Base-by-base conservation (phyloP, 2,797 vertebrate species). In the Trachurus trachurus region DNA sequence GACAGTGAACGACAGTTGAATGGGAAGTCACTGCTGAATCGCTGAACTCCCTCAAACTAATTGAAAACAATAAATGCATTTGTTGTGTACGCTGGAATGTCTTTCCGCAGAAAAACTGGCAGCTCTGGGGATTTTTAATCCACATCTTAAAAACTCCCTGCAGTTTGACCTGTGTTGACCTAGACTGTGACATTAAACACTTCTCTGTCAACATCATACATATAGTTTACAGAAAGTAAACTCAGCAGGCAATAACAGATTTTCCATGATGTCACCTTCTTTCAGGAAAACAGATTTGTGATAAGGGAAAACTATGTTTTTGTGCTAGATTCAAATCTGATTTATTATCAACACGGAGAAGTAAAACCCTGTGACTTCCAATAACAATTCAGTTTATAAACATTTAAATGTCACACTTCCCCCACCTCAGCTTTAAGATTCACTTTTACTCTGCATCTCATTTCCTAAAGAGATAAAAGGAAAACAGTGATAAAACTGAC, bases 1-100 rank as follows among this genome's bases (percentile, higher is more conserved):
- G 87, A 91, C 84, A 81, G 74, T 86, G 78, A 90, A 78, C 71
- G 75, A 89, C 89, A 84, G 73, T 59, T 92, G 78, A 93, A 93
- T 87, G 71, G 87, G 76, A 89, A 91, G 84, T 91, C 71, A 88
- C 63, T 69, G 83, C 73, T 57, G 78, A 90, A 87, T 71, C 75
- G 60, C 21, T 69, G 40, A 77, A 76, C 73, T 83, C 50, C 66
- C 60, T 80, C 60, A 60, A 52, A 80, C 53, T 61, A 74, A 78
- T 39, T 49, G 61, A 71, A 83, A 76, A 76, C 66, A 83, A 66
- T 31, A 74, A 53, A 70, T 71, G 50, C 19, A 61, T 77, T 76
- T 79, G 5, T 44, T 11, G 6, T 57, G 39, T 63, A 56, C 0
- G 0, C 26, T 64, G 75, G 49, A 75, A 82, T 66, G 60, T 44